phyloP scores from a whole-genome alignment of 2,113 vertebrate species.

The Sapayoa aenigma region DNA sequence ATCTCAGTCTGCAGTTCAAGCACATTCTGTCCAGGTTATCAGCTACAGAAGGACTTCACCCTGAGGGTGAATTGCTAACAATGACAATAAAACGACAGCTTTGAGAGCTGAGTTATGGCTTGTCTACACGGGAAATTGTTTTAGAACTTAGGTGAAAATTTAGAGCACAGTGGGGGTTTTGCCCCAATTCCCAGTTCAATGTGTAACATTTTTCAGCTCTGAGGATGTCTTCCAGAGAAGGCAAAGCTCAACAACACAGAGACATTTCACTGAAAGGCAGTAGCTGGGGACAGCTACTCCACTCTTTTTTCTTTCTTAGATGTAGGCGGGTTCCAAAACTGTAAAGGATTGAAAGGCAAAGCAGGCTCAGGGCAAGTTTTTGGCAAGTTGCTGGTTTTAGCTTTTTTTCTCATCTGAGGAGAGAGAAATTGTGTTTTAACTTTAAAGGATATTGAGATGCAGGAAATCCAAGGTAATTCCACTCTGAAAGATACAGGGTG shows the following conservation, averaged over 20 bases:
- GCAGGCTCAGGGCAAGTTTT: neutral
- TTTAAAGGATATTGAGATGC: neutral
- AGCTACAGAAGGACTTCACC: neutral
- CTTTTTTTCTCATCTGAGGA: neutral
- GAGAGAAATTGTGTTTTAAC: neutral
- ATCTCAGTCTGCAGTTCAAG: neutral
- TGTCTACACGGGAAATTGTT: neutral
- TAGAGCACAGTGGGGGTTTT: neutral
- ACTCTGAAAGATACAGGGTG: neutral
- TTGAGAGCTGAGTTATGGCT: neutral
- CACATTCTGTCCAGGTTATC: neutral
- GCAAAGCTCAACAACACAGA: neutral
- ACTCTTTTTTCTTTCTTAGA: neutral
- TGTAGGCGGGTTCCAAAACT: neutral
- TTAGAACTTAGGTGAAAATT: constrained; percentile 10
- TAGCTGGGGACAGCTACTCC: neutral
- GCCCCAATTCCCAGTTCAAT: neutral
- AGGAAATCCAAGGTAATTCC: neutral
- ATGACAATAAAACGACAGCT: neutral
- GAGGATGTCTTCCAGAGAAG: neutral
- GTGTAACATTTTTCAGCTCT: neutral
- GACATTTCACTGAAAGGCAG: neutral
- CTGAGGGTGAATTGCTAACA: neutral
- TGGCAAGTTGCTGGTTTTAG: neutral
- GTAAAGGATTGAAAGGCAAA: neutral